phyloP scores from a whole-genome alignment of 2,113 vertebrate species.

The Actinemys pallida region DNA sequence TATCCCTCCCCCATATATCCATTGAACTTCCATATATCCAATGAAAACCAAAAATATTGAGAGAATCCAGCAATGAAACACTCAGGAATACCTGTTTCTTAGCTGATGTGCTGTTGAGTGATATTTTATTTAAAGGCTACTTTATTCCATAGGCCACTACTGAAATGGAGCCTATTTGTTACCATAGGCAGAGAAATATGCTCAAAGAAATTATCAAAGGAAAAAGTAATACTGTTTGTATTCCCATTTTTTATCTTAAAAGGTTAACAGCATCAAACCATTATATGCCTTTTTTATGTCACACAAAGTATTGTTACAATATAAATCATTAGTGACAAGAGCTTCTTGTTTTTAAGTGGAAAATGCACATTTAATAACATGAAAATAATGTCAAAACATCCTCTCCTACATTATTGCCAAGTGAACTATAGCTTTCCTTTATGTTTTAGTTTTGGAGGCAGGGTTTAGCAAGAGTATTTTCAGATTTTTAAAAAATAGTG shows the following conservation, averaged over 20 bases:
- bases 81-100: background rate
- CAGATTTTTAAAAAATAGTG: slow-evolving; percentile 36
- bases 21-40: background rate
- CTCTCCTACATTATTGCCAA: slow-evolving; percentile 52
- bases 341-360: slow-evolving; percentile 74
- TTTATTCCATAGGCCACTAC: background rate
- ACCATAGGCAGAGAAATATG: background rate
- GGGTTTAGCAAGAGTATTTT: slow-evolving; percentile 33
- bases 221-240: background rate
- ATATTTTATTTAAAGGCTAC: background rate
- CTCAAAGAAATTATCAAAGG: background rate
- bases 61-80: background rate
- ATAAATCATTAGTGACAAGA: slow-evolving; percentile 74
- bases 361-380: slow-evolving; percentile 74
- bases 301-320: slow-evolving; percentile 48
- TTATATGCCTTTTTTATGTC: slow-evolving; percentile 61
- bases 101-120: background rate
- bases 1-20: no score
- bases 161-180: background rate
- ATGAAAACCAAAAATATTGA: background rate
- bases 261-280: slow-evolving; percentile 44
- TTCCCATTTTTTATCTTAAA: slow-evolving; percentile 21
- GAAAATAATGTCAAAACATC: slow-evolving; percentile 68
- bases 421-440: slow-evolving; percentile 59
- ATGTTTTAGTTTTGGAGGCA: slow-evolving; percentile 10